phyloP scores from a whole-genome alignment of 2,113 vertebrate genomes.

The Pituophis catenifer region DNA sequence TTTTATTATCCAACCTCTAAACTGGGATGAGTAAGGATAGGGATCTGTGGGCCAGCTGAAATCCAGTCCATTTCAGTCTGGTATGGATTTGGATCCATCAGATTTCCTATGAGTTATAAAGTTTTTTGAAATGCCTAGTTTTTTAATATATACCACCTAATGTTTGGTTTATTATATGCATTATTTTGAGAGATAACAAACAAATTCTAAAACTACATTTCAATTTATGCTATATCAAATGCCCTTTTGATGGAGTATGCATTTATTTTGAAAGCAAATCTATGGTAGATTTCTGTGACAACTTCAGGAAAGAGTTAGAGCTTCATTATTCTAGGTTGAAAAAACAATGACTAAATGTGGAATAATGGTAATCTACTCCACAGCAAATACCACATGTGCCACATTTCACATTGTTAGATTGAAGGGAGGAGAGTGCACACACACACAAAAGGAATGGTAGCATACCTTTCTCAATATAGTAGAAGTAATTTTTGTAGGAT shows the following conservation, averaged over 20 bases:
- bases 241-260: not conserved
- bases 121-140: not conserved
- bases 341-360: not conserved
- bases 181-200: not conserved
- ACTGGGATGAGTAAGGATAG: not conserved
- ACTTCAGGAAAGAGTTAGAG: not conserved
- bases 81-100: not conserved
- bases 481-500: not conserved
- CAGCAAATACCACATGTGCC: not conserved
- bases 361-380: not conserved
- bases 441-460: not conserved
- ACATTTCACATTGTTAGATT: not conserved
- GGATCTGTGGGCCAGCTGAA: not conserved
- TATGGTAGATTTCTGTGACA: not conserved
- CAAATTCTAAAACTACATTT: not conserved
- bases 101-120: not conserved
- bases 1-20: not conserved
- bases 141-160: not conserved
- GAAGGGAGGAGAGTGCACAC: not conserved
- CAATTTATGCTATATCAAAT: not conserved
- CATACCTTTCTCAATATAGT: not conserved
- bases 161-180: not conserved
- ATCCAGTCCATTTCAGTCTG: not conserved
- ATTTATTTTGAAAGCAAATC: not conserved
- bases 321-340: not conserved